These are phyloP conservation scores for Pteropus rufus DNA, from an alignment of 2,797 vertebrate genomes.

Conservation along the genomic window DNA sequence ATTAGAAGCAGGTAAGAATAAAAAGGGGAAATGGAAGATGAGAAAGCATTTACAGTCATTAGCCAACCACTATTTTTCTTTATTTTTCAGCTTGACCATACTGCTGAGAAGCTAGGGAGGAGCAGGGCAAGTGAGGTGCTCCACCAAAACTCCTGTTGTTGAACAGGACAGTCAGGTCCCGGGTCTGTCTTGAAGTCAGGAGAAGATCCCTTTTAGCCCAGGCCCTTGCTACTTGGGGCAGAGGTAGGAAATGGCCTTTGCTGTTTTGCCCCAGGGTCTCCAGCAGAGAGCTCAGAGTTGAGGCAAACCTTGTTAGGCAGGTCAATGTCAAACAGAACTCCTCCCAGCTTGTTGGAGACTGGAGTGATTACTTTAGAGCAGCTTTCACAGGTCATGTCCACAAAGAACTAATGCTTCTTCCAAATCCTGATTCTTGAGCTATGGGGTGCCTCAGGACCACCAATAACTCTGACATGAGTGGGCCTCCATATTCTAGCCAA, in stretches of 20 bases:
- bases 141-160: too few species aligned
- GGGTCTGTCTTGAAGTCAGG: background rate
- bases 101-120: background rate
- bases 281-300: conserved; percentile 87
- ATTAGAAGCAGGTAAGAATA: background rate
- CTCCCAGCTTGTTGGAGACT: conserved; percentile 90
- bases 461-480: background rate
- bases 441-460: background rate
- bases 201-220: background rate
- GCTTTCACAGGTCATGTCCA: conserved; percentile 94
- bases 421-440: background rate
- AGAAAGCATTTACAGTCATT: background rate
- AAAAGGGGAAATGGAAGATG: background rate
- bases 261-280: conserved; percentile 91
- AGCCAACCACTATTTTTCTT: background rate
- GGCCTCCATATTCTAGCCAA: background rate
- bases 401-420: conserved; percentile 93
- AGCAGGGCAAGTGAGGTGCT: background rate
- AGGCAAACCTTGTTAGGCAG: conserved; percentile 92
- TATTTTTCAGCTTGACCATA: background rate
- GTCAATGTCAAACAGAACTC: conserved; percentile 92
- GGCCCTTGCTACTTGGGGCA: conserved; percentile 85
- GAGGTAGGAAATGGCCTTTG: conserved; percentile 90
- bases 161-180: background rate
- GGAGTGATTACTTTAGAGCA: conserved; percentile 90